phyloP scores from a whole-genome alignment of 1,140 invertebrate genomes.

The Temnothorax longispinosus region DNA sequence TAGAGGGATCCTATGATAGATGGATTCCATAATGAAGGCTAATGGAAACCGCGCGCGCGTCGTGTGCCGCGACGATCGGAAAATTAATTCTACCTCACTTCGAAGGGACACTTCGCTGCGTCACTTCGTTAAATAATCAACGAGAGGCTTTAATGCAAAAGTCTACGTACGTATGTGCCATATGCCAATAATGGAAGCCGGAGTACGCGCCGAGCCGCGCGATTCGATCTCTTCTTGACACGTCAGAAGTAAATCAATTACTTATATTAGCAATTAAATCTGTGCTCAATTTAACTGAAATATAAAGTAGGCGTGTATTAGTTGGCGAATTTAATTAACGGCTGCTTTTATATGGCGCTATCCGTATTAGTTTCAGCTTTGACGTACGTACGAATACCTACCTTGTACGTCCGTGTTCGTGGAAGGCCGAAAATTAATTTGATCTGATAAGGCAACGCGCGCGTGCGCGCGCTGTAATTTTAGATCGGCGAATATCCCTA shows the following conservation, averaged over 20 bases:
- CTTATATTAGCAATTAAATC: conserved; percentile 38
- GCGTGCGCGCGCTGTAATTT: conserved; percentile 30
- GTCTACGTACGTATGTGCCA: background rate
- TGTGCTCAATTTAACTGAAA: conserved; percentile 5
- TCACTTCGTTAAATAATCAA: conserved; percentile 42
- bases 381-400: background rate
- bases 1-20: conserved; percentile 7
- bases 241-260: conserved; percentile 42
- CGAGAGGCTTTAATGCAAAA: conserved; percentile 36
- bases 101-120: background rate
- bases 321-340: conserved; percentile 50
- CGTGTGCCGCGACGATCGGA: conserved; percentile 17
- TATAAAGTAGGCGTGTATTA: conserved; percentile 4
- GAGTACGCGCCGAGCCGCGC: background rate
- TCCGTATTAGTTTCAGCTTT: conserved; percentile 32
- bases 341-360: conserved; percentile 8
- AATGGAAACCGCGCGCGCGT: conserved; percentile 15
- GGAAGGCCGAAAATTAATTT: conserved; percentile 46
- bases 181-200: background rate
- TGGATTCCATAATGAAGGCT: conserved; percentile 43
- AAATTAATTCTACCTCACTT: conserved; percentile 41
- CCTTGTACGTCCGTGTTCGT: background rate
- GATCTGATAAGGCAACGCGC: conserved; percentile 31
- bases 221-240: background rate
- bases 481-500: conserved; percentile 30